These are phyloP conservation scores for Hetaerina americana DNA, from an alignment of 1,140 invertebrate genomes.

Conservation along the genomic window DNA sequence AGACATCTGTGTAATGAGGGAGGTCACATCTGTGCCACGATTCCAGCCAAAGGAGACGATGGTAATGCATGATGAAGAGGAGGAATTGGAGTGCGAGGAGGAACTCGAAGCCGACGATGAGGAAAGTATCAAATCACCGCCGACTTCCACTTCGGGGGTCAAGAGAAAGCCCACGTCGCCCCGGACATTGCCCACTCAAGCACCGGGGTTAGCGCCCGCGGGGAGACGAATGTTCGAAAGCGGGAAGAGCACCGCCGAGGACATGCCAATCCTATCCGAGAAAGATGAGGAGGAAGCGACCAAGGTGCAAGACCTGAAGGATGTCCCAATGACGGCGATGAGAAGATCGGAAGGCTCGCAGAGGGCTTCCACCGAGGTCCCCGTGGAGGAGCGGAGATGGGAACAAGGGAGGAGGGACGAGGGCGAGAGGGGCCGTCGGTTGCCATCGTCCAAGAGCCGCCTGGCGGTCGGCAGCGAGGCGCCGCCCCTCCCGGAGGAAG, in stretches of 20 bases:
- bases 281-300: not conserved
- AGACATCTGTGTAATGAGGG: not conserved
- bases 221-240: not conserved
- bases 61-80: not conserved
- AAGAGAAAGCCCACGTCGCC: not conserved
- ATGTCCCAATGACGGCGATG: not conserved
- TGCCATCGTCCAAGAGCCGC: too few relatives aligned
- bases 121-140: not conserved
- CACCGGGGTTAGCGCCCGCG: not conserved
- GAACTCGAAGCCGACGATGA: not conserved
- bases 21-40: not conserved
- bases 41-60: not conserved
- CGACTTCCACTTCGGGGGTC: not conserved
- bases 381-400: too few relatives aligned
- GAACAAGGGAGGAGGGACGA: too few relatives aligned
- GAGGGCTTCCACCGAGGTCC: not conserved
- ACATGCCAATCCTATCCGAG: not conserved
- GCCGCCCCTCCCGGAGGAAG: too few relatives aligned
- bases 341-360: too few relatives aligned
- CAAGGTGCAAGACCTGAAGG: not conserved
- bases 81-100: not conserved
- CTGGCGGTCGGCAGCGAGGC: too few relatives aligned
- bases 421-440: too few relatives aligned
- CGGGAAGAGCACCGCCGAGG: not conserved
- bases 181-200: not conserved